These are phyloP conservation scores for Oxyruncus cristatus DNA, from an alignment of 2,113 vertebrate species.

Conservation along the genomic window DNA sequence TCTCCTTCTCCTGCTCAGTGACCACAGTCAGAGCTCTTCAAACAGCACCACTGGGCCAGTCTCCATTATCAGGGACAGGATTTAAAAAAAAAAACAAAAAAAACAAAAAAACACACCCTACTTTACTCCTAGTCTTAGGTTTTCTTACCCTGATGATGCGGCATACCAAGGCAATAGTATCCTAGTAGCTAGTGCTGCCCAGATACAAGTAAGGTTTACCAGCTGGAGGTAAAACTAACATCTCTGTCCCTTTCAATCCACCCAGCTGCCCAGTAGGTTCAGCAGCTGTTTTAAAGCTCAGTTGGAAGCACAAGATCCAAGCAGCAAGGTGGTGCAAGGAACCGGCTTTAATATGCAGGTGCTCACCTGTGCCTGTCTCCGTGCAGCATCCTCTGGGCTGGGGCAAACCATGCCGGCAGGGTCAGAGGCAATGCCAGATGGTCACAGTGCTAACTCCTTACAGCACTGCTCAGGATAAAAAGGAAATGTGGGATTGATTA, in stretches of 20 bases:
- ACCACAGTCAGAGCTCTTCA: neutral
- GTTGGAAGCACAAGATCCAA: neutral
- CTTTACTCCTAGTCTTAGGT: neutral
- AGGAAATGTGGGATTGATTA: neutral
- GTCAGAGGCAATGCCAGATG: neutral
- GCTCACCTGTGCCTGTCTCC: neutral
- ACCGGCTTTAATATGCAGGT: neutral
- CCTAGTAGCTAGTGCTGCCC: neutral
- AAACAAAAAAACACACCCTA: accelerated
- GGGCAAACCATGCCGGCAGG: neutral
- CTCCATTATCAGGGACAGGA: neutral
- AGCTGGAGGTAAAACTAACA: neutral
- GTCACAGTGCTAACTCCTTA: neutral
- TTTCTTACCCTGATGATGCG: neutral
- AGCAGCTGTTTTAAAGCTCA: neutral
- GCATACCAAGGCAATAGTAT: neutral
- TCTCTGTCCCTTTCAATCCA: neutral
- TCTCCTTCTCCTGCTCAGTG: neutral
- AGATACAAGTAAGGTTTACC: neutral
- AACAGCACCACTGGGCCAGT: neutral
- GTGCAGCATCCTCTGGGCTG: accelerated
- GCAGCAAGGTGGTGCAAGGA: neutral
- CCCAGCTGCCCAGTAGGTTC: neutral
- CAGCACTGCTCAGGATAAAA: neutral
- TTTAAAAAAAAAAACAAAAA: neutral